These are phyloP conservation scores for Forpus xanthops DNA, from an alignment of 2,797 vertebrate genomes.

Conservation along the genomic window DNA sequence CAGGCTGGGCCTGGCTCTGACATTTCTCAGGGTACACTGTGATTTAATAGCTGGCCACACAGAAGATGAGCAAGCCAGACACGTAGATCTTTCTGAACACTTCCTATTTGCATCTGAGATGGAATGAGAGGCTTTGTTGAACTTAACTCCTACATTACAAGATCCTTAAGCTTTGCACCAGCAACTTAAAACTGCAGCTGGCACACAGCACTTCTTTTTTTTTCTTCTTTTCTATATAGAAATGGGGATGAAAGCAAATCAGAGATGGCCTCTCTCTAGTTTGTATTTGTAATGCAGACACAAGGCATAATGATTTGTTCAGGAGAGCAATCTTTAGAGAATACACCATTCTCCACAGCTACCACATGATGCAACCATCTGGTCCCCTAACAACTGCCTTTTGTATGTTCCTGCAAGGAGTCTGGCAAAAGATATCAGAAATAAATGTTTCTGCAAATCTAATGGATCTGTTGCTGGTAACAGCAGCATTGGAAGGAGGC, in stretches of 20 bases:
- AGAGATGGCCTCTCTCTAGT: neutral
- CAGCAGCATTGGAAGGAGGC: neutral
- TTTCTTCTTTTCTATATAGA: neutral
- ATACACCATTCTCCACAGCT: conserved; percentile 4
- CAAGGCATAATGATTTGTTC: neutral
- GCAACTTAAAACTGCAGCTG: neutral
- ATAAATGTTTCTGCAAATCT: neutral
- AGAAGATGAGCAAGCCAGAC: neutral
- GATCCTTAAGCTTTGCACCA: neutral
- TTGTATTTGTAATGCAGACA: neutral
- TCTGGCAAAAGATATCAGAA: neutral
- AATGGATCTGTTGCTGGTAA: neutral
- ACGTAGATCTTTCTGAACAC: neutral
- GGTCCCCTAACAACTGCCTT: conserved; percentile 5
- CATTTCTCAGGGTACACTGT: neutral
- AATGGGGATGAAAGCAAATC: neutral
- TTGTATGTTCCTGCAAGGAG: neutral
- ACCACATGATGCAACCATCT: conserved; percentile 20
- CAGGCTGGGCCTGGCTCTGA: neutral
- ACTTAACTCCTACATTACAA: neutral
- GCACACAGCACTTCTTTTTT: neutral
- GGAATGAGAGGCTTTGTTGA: neutral
- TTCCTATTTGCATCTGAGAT: neutral
- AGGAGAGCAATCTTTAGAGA: neutral
- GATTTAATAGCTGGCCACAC: neutral